Conservation (phyloP, 2,113 vertebrate genomes). For the Platichthys stellatus region DNA sequence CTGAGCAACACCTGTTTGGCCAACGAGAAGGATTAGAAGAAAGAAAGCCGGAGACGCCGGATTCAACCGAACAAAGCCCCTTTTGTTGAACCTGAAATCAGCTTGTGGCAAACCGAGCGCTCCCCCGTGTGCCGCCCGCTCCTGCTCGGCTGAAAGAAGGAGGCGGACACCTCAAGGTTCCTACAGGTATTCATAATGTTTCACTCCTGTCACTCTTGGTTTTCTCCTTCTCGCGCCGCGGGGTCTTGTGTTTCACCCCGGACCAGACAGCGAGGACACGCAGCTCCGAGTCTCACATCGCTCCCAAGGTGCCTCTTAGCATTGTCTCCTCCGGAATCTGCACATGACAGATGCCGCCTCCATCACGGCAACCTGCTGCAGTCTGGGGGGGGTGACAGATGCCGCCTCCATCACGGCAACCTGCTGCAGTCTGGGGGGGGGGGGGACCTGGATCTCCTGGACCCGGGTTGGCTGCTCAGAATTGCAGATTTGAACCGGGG, state of each 20-base stretch:
- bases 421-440: too few species aligned
- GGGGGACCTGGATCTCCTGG: neutral
- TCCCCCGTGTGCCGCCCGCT: neutral
- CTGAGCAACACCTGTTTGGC: slow-evolving; percentile 1
- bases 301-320: slow-evolving; percentile 42
- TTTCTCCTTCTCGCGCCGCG: slow-evolving; percentile 26
- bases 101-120: slow-evolving; percentile 23
- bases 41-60: slow-evolving; percentile 14
- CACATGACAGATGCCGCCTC: slow-evolving; percentile 57
- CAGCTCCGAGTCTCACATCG: slow-evolving; percentile 49
- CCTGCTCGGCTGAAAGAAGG: slow-evolving; percentile 20
- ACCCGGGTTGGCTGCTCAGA: slow-evolving; percentile 56
- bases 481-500: slow-evolving; percentile 57
- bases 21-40: neutral
- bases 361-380: neutral
- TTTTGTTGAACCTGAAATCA: slow-evolving; percentile 47
- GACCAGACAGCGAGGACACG: slow-evolving; percentile 55
- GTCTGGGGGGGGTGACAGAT: slow-evolving; percentile 39
- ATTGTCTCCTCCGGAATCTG: slow-evolving; percentile 64
- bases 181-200: slow-evolving; percentile 60
- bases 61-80: slow-evolving; percentile 15
- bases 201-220: slow-evolving; percentile 66
- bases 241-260: slow-evolving; percentile 58
- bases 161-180: slow-evolving; percentile 42
- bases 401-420: slow-evolving; percentile 10